Evolutionary conservation across 2,888 invertebrate species (phyloP), one percentile per base, ranked within the genome.

Genomic region (Habroteleia sp.): DNA sequence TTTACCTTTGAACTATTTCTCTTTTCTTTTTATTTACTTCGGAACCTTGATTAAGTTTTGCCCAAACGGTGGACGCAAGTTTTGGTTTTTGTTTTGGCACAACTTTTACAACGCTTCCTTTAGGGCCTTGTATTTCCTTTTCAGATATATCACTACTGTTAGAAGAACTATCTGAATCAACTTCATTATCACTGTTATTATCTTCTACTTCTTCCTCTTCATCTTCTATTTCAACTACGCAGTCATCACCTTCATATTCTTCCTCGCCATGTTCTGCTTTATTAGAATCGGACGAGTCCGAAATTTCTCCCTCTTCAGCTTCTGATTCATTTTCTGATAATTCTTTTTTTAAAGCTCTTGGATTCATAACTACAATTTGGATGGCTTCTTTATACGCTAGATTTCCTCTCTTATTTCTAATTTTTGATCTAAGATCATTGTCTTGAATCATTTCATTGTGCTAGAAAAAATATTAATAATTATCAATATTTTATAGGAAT

Each of bases 81-180:
- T 85, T 89, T 33, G 88, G 87, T 66, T 87, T 87, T n/a, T 16
- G 63, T 78, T 82, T 87, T 81, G 90, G 89, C 39, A 92, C 91
- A 80, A 90, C 90, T 80, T 92, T 92, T 84, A 90, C 90, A 8
- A 91, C 89, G 81, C 91, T 88, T 17, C 88, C 87, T 74, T 84
- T 84, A 16, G 86, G 85, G 5, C 87, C 87, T 80, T 90, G 90
- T 27, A 91, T 84, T 85, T 92, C 93, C 75, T 92, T 92, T 85
- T 94, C 94, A 85, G 84, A 82, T 44, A 82, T 58, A 33, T 84
- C 82, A 17, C 81, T 84, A 10, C 80, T 82, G 0, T 17, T 5
- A 4, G 60, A 60, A 37, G 11, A 23, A 37, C 54, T 60, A 3
- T 84, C 81, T 29, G 80, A 74, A 8, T 81, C 80, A 42, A 80